Evolutionary conservation across 2,113 vertebrate species (phyloP).

Genomic region (Okapia johnstoni): DNA sequence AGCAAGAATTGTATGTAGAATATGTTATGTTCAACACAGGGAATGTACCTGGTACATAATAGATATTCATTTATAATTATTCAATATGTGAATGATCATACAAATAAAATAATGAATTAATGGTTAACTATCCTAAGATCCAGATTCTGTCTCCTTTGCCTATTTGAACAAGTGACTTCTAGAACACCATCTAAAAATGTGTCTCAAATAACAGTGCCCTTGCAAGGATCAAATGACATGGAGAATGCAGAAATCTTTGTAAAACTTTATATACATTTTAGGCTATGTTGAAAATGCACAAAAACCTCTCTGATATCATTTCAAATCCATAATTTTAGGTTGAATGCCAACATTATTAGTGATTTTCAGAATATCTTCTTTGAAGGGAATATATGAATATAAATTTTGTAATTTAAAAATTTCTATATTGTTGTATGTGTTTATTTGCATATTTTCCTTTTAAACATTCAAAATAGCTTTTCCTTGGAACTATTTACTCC

Average conservation of each 20-base stretch:
- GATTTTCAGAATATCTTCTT: background rate
- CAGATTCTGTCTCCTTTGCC: background rate
- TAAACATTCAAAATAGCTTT: background rate
- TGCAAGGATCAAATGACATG: background rate
- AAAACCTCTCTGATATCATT: background rate
- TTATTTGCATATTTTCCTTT: background rate
- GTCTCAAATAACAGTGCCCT: background rate
- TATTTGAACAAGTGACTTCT: background rate
- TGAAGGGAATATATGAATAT: background rate
- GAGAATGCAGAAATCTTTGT: background rate
- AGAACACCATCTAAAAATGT: background rate
- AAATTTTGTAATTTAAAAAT: background rate
- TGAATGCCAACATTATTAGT: background rate
- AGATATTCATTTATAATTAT: background rate
- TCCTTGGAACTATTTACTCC: background rate
- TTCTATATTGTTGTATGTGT: background rate
- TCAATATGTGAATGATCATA: background rate
- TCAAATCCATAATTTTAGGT: background rate
- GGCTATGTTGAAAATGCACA: background rate
- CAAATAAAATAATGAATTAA: background rate
- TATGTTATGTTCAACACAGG: background rate
- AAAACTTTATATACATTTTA: background rate
- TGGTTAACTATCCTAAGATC: background rate
- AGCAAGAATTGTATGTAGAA: background rate
- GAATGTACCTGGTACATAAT: background rate